Evolutionary conservation across 2,888 invertebrate genomes (phyloP), one percentile per base, ranked within the genome.

Genomic region (Proisotoma minuta): DNA sequence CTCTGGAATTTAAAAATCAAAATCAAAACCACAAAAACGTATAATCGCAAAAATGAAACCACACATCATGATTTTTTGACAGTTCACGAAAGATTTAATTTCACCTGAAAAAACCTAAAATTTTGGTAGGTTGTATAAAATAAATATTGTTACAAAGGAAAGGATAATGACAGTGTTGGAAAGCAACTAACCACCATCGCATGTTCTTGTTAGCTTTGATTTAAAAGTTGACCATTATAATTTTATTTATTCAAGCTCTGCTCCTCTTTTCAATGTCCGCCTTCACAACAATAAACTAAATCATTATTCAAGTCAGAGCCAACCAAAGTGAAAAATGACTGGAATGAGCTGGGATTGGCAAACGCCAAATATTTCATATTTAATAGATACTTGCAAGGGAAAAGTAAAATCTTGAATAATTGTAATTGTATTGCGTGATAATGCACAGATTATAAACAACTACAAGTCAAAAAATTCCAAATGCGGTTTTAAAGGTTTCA

Each of bases 341-440:
- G n/a, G 18, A 43, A 43, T n/a, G 18, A 12, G 43, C 18, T 28
- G 53, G 53, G 53, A 28, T 39, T 39, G 53, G 34, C 53, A 49
- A 49, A 49, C 20, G 49, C 49, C 49, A 54, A 54, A 54, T 54
- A 39, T 34, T 34, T 34, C 20, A 34, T 54, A 15, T 20, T 34
- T 54, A 52, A n/a, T n/a, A n/a, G n/a, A n/a, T n/a, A n/a, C n/a
- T n/a, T n/a, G n/a, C n/a, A n/a, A n/a, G n/a, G n/a, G n/a, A n/a
- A n/a, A n/a, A n/a, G n/a, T n/a, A n/a, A n/a, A n/a, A n/a, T n/a
- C n/a, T n/a, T n/a, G n/a, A n/a, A n/a, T n/a, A n/a, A n/a, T n/a
- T n/a, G n/a, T n/a, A n/a, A n/a, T n/a, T n/a, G n/a, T n/a, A n/a
- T n/a, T n/a, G n/a, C n/a, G n/a, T n/a, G n/a, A n/a, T n/a, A n/a